A percentile compares a stretch with the other conserved stretches of the same genome.
phyloP scores from a whole-genome alignment of 2,797 vertebrate genomes.

The Nasua narica region DNA sequence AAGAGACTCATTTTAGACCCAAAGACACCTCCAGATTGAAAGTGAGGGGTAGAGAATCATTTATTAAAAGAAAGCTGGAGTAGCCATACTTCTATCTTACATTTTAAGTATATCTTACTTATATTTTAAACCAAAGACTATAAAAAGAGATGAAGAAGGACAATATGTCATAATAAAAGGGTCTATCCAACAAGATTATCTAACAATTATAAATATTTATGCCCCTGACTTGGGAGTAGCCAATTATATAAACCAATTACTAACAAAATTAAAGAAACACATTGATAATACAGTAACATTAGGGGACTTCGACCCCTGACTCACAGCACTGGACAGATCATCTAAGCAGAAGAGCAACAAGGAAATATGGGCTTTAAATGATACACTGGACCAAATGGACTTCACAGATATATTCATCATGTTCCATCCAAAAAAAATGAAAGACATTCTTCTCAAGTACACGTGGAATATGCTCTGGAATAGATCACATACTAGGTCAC shows the following conservation, averaged over 20 bases:
- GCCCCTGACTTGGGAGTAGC: background rate
- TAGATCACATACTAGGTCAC: background rate
- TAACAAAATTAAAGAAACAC: background rate
- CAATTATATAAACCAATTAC: background rate
- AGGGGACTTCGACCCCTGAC: background rate
- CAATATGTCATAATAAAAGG: background rate
- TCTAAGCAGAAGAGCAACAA: background rate
- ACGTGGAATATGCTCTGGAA: background rate
- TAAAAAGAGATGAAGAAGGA: background rate
- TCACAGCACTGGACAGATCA: background rate
- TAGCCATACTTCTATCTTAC: too few species aligned
- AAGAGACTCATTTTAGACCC: too few species aligned
- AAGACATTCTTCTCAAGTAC: background rate
- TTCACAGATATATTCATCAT: background rate
- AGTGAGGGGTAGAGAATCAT: background rate
- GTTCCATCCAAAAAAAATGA: background rate
- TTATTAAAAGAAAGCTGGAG: background rate
- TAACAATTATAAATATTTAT: background rate
- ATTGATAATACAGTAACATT: background rate
- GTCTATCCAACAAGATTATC: background rate
- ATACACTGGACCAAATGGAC: background rate
- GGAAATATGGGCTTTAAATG: background rate
- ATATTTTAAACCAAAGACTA: background rate
- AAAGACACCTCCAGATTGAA: background rate
- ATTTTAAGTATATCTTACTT: too few species aligned